Conservation (phyloP, 92 coral and sea anemone species). For the Palythoa grandiflora region DNA sequence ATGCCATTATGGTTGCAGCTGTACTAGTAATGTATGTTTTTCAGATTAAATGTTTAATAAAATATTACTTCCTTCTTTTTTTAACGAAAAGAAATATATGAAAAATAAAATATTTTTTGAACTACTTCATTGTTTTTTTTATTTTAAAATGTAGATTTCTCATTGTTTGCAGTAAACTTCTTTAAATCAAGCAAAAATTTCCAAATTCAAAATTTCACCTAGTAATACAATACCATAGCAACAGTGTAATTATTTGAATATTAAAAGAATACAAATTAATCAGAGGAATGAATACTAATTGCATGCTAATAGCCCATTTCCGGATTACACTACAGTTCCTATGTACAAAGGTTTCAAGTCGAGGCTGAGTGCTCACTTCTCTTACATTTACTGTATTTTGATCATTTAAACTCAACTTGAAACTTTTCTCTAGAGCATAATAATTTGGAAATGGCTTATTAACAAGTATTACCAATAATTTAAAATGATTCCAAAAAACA, state of each 20-base stretch:
- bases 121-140: constrained; percentile 14
- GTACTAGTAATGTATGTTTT: constrained; percentile 27
- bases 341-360: constrained; percentile 13
- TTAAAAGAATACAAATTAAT: constrained; percentile 14
- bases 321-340: constrained; percentile 2
- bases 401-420: constrained; percentile 25
- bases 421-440: constrained; percentile 7
- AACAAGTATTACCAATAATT: neutral
- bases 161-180: constrained; percentile 28
- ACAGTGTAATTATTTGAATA: constrained; percentile 9
- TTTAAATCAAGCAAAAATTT: constrained; percentile 26
- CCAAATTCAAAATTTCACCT: constrained; percentile 23
- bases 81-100: constrained; percentile 16
- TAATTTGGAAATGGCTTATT: constrained; percentile 25
- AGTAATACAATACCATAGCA: constrained; percentile 11
- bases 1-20: constrained; percentile 32
- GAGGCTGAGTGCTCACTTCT: constrained; percentile 26
- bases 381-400: constrained; percentile 26
- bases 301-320: constrained; percentile 20
- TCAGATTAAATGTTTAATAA: constrained; percentile 32
- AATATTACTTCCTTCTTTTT: constrained; percentile 22
- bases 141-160: constrained; percentile 18
- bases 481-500: no score
- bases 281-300: constrained; percentile 1
- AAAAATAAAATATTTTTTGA: constrained; percentile 10